A percentile compares a stretch with the other conserved stretches of the same genome.
Conservation (phyloP, 2,797 vertebrate species). For the Oreochromis mossambicus region DNA sequence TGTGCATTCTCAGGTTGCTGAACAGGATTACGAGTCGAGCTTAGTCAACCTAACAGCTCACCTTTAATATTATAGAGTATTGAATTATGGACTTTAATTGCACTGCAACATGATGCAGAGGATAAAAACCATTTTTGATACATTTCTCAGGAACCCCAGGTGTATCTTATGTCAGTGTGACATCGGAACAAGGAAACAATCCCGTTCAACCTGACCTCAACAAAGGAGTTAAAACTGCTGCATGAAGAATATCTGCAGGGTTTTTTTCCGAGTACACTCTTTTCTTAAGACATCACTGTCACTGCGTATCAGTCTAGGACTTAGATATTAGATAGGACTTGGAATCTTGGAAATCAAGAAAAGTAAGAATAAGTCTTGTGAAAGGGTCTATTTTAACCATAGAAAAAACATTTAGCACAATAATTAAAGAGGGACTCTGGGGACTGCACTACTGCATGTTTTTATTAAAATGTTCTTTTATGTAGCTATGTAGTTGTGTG, state of each 20-base stretch:
- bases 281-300: neutral
- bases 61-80: neutral
- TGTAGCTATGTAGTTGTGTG: neutral
- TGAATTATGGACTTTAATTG: neutral
- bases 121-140: accelerated
- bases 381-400: neutral
- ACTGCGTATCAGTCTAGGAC: neutral
- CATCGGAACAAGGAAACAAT: neutral
- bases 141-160: neutral
- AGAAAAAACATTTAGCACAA: neutral
- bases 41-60: neutral
- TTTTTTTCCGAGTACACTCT: accelerated
- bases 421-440: neutral
- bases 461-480: neutral
- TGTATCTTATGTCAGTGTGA: neutral
- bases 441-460: neutral
- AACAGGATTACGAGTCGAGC: neutral
- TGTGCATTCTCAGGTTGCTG: accelerated
- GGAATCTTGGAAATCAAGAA: neutral
- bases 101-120: neutral
- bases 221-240: neutral
- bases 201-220: neutral
- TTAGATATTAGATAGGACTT: neutral
- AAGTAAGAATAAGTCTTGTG: neutral
- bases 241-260: neutral